phyloP scores from a whole-genome alignment of 2,888 invertebrate genomes.

The Ditula angustiorana region DNA sequence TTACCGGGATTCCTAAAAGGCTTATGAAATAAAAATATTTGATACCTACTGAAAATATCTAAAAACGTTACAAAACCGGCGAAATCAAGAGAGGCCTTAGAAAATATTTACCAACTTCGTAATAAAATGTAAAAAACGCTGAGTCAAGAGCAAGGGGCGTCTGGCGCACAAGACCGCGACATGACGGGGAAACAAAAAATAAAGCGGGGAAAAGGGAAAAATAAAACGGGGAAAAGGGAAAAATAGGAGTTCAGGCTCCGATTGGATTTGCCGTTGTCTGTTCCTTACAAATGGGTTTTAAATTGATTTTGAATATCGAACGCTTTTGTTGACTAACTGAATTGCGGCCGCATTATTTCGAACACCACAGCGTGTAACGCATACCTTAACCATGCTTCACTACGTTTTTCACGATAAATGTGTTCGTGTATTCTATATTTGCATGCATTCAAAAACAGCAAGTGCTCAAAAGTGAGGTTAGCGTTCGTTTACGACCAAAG shows the following conservation, averaged over 20 bases:
- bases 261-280: conserved; percentile 83
- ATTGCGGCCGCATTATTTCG: conserved; percentile 16
- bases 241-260: conserved; percentile 75
- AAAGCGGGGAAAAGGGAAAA: conserved; percentile 50
- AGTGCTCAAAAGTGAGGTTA: neutral
- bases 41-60: conserved; percentile 45
- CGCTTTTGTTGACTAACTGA: conserved; percentile 67
- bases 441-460: neutral
- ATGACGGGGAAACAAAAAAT: conserved; percentile 75
- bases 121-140: conserved; percentile 82
- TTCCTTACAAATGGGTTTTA: conserved; percentile 82
- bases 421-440: neutral
- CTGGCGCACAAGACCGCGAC: conserved; percentile 81
- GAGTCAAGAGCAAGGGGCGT: conserved; percentile 83
- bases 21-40: conserved; percentile 32
- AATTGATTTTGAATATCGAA: conserved; percentile 81
- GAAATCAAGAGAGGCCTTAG: conserved; percentile 67
- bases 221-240: conserved; percentile 54
- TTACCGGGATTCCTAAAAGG: neutral
- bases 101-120: conserved; percentile 82
- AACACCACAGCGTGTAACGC: neutral
- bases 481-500: neutral
- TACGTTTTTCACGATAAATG: neutral
- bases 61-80: conserved; percentile 63
- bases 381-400: neutral